A percentile compares a stretch with the other conserved stretches of the same genome.
Conservation (phyloP, 2,113 vertebrate species). For the Macquaria ambigua region DNA sequence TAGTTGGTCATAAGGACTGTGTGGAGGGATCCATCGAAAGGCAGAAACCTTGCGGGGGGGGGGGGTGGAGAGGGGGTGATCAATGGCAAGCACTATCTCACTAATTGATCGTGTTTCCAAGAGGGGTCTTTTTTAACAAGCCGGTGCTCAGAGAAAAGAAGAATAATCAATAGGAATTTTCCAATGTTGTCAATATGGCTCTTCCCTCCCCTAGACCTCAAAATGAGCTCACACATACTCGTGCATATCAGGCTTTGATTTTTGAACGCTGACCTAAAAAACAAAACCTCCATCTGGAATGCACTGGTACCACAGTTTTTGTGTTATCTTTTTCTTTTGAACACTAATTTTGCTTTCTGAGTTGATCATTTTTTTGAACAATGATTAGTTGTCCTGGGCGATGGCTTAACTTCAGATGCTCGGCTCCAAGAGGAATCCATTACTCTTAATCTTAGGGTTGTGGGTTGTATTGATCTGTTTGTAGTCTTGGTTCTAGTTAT, state of each 20-base stretch:
- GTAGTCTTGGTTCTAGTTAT: conserved; percentile 70
- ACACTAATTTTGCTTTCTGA: conserved; percentile 1
- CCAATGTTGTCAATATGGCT: conserved; percentile 81
- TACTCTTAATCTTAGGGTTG: conserved; percentile 76
- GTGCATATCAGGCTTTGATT: neutral
- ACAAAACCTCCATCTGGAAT: neutral
- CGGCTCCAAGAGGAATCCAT: conserved; percentile 72
- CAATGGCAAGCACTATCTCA: conserved; percentile 86
- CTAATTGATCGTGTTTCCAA: conserved; percentile 87
- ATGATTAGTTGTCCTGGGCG: conserved; percentile 41
- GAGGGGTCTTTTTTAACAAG: conserved; percentile 84
- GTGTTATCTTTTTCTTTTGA: neutral
- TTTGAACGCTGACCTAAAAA: conserved; percentile 3
- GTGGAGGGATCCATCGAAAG: conserved; percentile 76
- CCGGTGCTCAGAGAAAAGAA: conserved; percentile 77
- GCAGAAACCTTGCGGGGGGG: conserved; percentile 53
- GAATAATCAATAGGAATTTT: conserved; percentile 86
- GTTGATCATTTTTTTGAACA: conserved; percentile 47
- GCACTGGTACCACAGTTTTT: neutral
- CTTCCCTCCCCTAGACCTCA: conserved; percentile 49
- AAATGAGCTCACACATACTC: conserved; percentile 49
- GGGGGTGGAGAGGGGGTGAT: conserved; percentile 62
- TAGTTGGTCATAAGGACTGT: conserved; percentile 80
- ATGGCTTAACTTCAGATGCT: conserved; percentile 63
- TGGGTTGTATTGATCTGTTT: conserved; percentile 78